Evolutionary conservation across 2,113 vertebrate species (phyloP), one percentile per base, ranked within the genome.

Genomic region (Brienomyrus brachyistius): DNA sequence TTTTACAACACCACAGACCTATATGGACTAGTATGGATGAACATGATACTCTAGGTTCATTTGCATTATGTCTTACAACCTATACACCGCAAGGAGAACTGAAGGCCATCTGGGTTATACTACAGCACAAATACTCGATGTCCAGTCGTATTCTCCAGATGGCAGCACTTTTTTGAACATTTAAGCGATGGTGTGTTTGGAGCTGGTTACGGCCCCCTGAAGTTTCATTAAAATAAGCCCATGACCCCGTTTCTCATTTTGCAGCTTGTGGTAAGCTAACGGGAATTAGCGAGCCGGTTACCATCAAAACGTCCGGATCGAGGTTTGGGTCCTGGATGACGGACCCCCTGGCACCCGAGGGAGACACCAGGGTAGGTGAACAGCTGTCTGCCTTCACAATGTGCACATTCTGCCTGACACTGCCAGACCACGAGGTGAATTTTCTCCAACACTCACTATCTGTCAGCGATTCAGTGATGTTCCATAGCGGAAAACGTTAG

Each of bases 271-370:
- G 98, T 89, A 99, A 99, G 91, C 93, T 99, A 94, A 99, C 98
- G 0, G 98, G 98, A 90, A 99, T 99, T 90, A 98, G 98, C 74
- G 98, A 99, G 89, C 97, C 98, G 0, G 95, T 99, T 93, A 99
- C 98, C 9, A 93, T 99, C 90, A 99, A 99, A 95, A 97, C 97
- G 0, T 99, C 98, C 0, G 98, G 98, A 74, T 99, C 98, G 0
- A 95, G 98, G 92, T 99, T 99, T 0, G 98, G 98, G 4, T 99
- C 98, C 0, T 99, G 98, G 98, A 99, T 99, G 98, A 99, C 97
- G 0, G 98, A 99, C 90, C 98, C 98, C 0, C 91, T 97, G 1
- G 98, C 98, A 85, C 96, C 98, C 0, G 94, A 97, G 89, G 98
- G 97, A 59, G 98, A 99, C 90, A 97, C 95, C 91, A 96, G 97